Conservation (phyloP, 2,113 vertebrate genomes). For the Sigmodon hispidus region DNA sequence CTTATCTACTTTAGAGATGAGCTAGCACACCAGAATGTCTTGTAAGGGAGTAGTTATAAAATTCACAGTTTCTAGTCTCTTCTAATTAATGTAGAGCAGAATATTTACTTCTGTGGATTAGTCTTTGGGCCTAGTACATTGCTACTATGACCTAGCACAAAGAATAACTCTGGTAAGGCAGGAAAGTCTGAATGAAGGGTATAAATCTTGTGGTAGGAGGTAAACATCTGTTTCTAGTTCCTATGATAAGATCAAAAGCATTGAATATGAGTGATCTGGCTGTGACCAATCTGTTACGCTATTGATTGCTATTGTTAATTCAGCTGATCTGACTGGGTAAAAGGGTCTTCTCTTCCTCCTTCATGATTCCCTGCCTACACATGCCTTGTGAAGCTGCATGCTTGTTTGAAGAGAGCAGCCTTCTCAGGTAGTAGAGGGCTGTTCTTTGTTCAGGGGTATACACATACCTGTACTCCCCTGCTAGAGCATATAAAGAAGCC, state of each 20-base stretch:
- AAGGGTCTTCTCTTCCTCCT: neutral
- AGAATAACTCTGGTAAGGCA: neutral
- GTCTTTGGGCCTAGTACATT: neutral
- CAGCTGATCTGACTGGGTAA: neutral
- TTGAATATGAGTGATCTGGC: neutral
- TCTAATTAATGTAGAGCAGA: neutral
- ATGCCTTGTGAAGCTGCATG: neutral
- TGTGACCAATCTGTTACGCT: neutral
- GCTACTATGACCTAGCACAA: neutral
- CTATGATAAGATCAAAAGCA: conserved; percentile 4
- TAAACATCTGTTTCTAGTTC: neutral
- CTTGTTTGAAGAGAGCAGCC: neutral
- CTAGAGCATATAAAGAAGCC: neutral
- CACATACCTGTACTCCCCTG: neutral
- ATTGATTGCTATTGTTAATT: neutral
- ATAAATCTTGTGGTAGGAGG: neutral
- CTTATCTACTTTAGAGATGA: neutral
- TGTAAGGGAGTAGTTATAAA: neutral
- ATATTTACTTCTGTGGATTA: neutral
- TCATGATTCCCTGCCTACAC: too few relatives aligned
- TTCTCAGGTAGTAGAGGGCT: neutral
- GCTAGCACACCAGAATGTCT: neutral
- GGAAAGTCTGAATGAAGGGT: neutral
- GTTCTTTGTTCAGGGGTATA: neutral
- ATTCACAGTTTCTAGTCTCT: neutral